Evolutionary conservation across 2,888 invertebrate species (phyloP).

Genomic region (Orthosia cruda): DNA sequence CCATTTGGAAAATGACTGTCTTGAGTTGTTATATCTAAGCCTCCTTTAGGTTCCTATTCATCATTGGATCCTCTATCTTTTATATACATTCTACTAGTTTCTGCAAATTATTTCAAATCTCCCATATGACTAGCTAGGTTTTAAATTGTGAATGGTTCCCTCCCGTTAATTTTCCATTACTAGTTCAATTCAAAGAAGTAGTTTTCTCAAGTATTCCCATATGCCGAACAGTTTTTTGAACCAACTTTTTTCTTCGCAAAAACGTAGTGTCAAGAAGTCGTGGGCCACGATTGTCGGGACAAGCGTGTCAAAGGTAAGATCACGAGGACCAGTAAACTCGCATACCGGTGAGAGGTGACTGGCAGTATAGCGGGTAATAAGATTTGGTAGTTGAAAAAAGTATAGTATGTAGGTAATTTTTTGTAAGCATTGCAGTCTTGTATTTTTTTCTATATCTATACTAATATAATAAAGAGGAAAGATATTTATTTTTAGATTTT

Average conservation of each 20-base stretch:
- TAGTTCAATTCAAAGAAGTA: not conserved
- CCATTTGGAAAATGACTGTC: not conserved
- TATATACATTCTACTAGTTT: not conserved
- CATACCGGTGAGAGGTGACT: constrained; percentile 59
- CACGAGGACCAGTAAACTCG: constrained; percentile 57
- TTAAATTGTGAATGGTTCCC: not conserved
- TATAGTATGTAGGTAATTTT: no score
- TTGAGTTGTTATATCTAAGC: not conserved
- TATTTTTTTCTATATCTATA: no score
- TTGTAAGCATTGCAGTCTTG: no score
- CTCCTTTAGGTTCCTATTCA: no score
- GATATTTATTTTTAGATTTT: no score
- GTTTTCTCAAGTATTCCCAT: constrained; percentile 15
- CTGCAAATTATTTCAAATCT: not conserved
- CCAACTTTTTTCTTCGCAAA: constrained; percentile 40
- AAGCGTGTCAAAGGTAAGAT: constrained; percentile 68
- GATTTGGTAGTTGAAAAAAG: constrained; percentile 34
- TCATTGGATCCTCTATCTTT: not conserved
- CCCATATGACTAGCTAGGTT: not conserved
- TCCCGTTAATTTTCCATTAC: not conserved
- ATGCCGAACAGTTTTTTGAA: constrained; percentile 4
- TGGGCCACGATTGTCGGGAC: constrained; percentile 59
- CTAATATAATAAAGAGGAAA: no score
- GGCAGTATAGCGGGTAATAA: constrained; percentile 39
- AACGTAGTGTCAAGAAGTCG: constrained; percentile 59